Percentiles rank a stretch among this genome's conserved stretches.
phyloP scores from a whole-genome alignment of 2,888 invertebrate species.

The Caenorhabditis drosophilae region DNA sequence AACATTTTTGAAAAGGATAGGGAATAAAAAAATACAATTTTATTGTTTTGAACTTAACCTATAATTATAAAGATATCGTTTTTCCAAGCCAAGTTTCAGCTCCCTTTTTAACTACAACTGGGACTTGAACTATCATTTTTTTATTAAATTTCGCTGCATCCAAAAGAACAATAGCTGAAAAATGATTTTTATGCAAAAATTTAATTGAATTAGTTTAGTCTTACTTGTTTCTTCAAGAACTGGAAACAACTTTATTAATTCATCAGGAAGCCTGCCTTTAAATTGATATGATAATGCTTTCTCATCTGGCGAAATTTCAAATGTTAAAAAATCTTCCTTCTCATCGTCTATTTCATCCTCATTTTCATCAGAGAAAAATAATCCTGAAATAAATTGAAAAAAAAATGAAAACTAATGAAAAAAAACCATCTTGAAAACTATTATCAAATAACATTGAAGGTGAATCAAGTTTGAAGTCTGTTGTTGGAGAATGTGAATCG shows the following conservation, averaged over 20 bases:
- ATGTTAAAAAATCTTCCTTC: conserved; percentile 11
- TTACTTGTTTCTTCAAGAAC: conserved; percentile 26
- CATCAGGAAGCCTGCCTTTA: conserved; percentile 13
- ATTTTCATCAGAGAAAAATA: not conserved
- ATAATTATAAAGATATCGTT: too few relatives aligned
- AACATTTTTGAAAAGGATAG: too few relatives aligned
- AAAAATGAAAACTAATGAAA: not conserved
- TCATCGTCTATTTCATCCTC: not conserved
- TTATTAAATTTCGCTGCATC: not conserved
- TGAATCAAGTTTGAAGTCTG: too few relatives aligned
- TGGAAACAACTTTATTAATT: conserved; percentile 19
- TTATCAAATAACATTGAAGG: too few relatives aligned
- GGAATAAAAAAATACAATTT: too few relatives aligned
- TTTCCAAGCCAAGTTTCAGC: too few relatives aligned
- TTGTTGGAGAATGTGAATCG: too few relatives aligned
- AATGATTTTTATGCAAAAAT: not conserved
- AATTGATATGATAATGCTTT: conserved; percentile 11
- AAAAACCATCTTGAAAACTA: not conserved
- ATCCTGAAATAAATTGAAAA: not conserved
- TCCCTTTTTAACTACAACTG: not conserved
- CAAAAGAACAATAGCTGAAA: conserved; percentile 26
- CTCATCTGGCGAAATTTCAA: conserved; percentile 12
- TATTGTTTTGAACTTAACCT: too few relatives aligned
- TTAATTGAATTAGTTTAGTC: not conserved
- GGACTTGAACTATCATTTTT: conserved; percentile 22